Conservation (phyloP, 2,113 vertebrate species). For the Etheostoma cragini region DNA sequence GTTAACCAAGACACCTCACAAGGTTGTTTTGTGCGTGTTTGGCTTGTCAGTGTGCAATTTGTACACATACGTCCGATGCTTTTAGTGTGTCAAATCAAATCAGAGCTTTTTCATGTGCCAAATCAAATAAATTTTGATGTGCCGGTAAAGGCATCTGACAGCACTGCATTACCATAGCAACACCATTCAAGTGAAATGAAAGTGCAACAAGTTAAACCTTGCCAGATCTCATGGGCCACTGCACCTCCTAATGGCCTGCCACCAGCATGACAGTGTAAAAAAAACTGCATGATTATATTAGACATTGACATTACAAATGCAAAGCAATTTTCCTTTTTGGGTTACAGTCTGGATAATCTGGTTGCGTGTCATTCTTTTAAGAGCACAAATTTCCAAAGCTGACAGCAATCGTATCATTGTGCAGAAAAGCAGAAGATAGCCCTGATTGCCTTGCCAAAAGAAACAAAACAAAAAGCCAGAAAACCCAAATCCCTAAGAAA, state of each 20-base stretch:
- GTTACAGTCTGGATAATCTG: neutral
- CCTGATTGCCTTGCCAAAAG: neutral
- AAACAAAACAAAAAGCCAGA: constrained; percentile 10
- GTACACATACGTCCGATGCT: neutral
- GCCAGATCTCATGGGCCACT: constrained; percentile 56
- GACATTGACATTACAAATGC: neutral
- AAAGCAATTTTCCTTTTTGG: neutral
- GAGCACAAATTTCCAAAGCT: neutral
- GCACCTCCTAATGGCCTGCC: constrained; percentile 74
- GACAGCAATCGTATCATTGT: neutral
- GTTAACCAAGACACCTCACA: neutral
- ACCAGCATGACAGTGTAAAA: constrained; percentile 54
- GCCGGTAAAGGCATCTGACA: constrained; percentile 49
- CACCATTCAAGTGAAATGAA: constrained; percentile 53
- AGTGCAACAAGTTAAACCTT: constrained; percentile 21
- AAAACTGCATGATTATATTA: neutral
- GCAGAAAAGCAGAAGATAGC: constrained; percentile 26
- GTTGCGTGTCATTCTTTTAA: neutral
- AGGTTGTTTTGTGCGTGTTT: neutral
- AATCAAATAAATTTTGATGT: constrained; percentile 30
- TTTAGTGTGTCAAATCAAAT: constrained; percentile 31
- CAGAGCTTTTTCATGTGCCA: constrained; percentile 10
- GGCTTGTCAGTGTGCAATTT: neutral
- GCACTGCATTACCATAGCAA: constrained; percentile 74
- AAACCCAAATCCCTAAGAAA: constrained; percentile 9